Percentiles rank a stretch among this genome's conserved stretches.
phyloP scores from a whole-genome alignment of 1,140 invertebrate species.

The Hesperophylax magnus region DNA sequence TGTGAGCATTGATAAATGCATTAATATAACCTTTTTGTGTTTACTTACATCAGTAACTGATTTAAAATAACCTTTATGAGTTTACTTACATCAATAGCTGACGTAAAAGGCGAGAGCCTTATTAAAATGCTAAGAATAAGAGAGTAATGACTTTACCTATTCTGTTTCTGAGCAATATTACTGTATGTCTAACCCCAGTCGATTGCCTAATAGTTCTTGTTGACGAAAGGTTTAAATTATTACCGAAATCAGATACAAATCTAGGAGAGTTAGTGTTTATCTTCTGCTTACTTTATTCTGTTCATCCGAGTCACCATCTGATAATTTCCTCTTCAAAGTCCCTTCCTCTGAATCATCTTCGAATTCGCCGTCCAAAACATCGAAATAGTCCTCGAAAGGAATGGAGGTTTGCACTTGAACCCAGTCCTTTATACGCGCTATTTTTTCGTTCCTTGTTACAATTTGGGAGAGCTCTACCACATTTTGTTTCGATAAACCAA shows the following conservation, averaged over 20 bases:
- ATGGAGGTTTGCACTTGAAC: slow-evolving; percentile 23
- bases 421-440: slow-evolving; percentile 35
- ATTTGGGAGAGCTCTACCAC: slow-evolving; percentile 13
- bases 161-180: too few species aligned
- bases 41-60: too few species aligned
- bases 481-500: slow-evolving; percentile 33
- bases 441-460: slow-evolving; percentile 25
- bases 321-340: slow-evolving; percentile 16
- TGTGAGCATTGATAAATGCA: too few species aligned
- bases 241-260: not conserved
- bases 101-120: too few species aligned
- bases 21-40: too few species aligned
- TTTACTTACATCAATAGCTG: too few species aligned
- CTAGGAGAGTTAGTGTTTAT: not conserved
- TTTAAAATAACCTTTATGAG: too few species aligned
- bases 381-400: slow-evolving; percentile 16
- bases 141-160: too few species aligned
- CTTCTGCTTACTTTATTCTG: slow-evolving; percentile 1
- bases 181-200: too few species aligned
- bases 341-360: not conserved
- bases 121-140: too few species aligned
- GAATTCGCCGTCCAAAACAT: slow-evolving; percentile 10
- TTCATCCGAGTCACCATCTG: slow-evolving; percentile 20
- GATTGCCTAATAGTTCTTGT: too few species aligned
- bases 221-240: too few species aligned